Evolutionary conservation across 1,140 invertebrate species (phyloP), one percentile per base, ranked within the genome.

Genomic region (Streblospio benedicti): DNA sequence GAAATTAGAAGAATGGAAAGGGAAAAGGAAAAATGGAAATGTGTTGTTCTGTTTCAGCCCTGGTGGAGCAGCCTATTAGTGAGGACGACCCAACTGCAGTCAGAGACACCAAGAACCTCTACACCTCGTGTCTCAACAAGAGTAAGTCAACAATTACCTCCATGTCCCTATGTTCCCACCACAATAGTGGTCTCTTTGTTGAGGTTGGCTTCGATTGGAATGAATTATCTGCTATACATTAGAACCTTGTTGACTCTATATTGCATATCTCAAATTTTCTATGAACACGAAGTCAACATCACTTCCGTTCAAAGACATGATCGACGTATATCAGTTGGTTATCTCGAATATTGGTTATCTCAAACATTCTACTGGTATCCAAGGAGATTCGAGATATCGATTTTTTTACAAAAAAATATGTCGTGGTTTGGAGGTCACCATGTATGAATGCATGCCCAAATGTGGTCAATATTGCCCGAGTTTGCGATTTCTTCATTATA

Each of bases 71-170:
- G 35, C 69, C 70, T 9, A 47, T 62, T 4, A 62, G 59, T 9
- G 35, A 55, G 4, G 63, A 70, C 16, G 80, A 81, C 28, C 71
- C 62, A 12, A 66, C 72, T 32, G 63, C 71, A 0, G 70, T 71
- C 1, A 62, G 67, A 18, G 80, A 79, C 32, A 88, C 87, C 0
- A 90, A 88, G 72, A 78, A 85, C 71, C 79, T 93, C 0, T 94
- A 89, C 68, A 81, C 83, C 64, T 90, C 89, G 0, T 94, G 91
- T 65, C 87, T 92, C 82, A 87, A 93, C 73, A 83, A 85, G 73
- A 80, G 85, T 85, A 78, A 71, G 76, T 72, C 25, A n/a, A n/a
- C n/a, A 23, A 18, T n/a, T 25, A n/a, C 18, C 23, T 51, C 16
- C 18, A 50, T 16, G 9, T 31, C 2, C 31, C 25, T 52, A 28